Conservation (phyloP, 2,113 vertebrate species). For the Campylomormyrus tamandua region DNA sequence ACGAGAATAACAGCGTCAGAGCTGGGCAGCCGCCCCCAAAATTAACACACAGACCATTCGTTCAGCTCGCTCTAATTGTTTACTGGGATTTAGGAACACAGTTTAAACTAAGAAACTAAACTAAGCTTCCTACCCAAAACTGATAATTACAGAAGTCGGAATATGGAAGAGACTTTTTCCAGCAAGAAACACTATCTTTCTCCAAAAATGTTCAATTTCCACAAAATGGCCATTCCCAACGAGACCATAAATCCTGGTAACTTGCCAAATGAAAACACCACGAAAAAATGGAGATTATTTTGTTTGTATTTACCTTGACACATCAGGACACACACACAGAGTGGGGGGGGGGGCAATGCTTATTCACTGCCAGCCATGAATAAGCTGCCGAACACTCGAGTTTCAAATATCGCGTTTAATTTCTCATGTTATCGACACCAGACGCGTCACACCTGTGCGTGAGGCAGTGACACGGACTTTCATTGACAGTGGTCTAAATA, state of each 20-base stretch:
- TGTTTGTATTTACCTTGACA: not conserved
- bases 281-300: not conserved
- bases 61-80: not conserved
- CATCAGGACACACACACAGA: not conserved
- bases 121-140: not conserved
- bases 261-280: not conserved
- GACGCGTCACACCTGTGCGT: conserved; percentile 13
- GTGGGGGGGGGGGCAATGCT: not conserved
- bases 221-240: not conserved
- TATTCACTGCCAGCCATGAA: conserved; percentile 9
- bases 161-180: not conserved
- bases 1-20: not conserved
- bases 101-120: not conserved
- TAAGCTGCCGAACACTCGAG: conserved; percentile 27
- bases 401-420: conserved; percentile 33
- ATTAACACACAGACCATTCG: not conserved
- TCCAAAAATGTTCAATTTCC: not conserved
- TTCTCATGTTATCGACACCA: conserved; percentile 24
- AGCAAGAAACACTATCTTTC: not conserved
- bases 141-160: not conserved
- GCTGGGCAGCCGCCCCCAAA: not conserved
- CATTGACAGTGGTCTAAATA: conserved; percentile 25
- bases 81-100: not conserved
- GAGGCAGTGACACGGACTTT: not conserved
- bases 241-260: not conserved